These are phyloP conservation scores for Tetrapedia diversipes DNA, from an alignment of 2,888 invertebrate genomes.

Conservation along the genomic window DNA sequence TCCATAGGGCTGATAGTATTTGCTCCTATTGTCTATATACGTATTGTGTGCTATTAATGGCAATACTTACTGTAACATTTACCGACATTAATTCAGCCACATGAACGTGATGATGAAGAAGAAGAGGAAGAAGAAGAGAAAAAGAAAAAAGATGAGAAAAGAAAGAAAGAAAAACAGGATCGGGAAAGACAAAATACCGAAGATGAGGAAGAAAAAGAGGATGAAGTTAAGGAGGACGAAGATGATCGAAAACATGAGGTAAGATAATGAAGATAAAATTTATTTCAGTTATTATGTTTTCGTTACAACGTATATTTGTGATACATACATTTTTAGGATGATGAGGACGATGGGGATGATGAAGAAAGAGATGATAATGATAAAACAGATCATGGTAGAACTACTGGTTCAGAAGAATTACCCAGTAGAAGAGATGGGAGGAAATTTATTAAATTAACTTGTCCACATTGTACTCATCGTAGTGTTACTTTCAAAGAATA, in stretches of 20 bases:
- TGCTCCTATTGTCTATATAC: conserved; percentile 10
- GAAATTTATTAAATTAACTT: conserved; percentile 88
- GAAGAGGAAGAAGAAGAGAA: conserved; percentile 78
- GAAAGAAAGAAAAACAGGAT: conserved; percentile 82
- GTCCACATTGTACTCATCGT: conserved; percentile 91
- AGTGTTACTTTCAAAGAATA: conserved; percentile 91
- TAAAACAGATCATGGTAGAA: conserved; percentile 79
- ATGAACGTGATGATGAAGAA: conserved; percentile 77
- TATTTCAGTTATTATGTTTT: conserved; percentile 3
- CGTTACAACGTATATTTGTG: conserved; percentile 8
- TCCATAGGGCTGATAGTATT: conserved; percentile 37
- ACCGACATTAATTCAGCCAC: conserved; percentile 65
- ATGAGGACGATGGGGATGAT: conserved; percentile 79
- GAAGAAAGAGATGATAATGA: conserved; percentile 75
- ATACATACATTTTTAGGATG: conserved; percentile 53
- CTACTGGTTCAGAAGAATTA: conserved; percentile 79
- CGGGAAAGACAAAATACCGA: conserved; percentile 85
- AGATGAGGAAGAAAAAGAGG: conserved; percentile 83
- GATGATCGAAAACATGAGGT: conserved; percentile 74
- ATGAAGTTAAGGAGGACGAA: conserved; percentile 74
- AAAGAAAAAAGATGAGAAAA: conserved; percentile 78
- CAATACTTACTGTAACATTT: conserved; percentile 53
- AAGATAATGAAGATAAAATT: conserved; percentile 12
- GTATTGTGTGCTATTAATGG: conserved; percentile 20
- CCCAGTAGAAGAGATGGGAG: conserved; percentile 81